Conservation (phyloP, 2,888 invertebrate species). For the Drosophila antonietae region DNA sequence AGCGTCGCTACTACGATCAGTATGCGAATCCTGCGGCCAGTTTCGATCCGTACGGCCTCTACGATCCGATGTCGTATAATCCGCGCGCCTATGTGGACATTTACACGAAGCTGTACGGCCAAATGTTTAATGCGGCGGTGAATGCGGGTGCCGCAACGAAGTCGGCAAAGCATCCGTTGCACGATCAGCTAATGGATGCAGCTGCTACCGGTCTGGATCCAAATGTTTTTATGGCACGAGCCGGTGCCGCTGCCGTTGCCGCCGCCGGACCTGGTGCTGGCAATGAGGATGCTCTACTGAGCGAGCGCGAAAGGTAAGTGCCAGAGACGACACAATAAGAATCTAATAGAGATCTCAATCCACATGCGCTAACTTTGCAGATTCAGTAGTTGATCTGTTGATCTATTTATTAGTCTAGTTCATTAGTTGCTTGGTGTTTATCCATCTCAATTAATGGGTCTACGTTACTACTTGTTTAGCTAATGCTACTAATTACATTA, state of each 20-base stretch:
- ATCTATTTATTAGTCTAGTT: neutral
- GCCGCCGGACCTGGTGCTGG: constrained; percentile 4
- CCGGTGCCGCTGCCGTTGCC: constrained; percentile 9
- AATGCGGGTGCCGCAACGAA: constrained; percentile 36
- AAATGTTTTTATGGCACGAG: constrained; percentile 14
- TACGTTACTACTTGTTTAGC: neutral
- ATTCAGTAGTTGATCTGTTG: constrained; percentile 17
- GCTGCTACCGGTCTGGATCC: constrained; percentile 14
- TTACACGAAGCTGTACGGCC: constrained; percentile 68
- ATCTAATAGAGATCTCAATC: neutral
- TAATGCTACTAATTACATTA: constrained; percentile 4
- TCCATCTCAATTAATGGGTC: neutral
- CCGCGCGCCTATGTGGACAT: constrained; percentile 66
- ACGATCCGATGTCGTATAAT: constrained; percentile 65
- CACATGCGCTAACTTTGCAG: constrained; percentile 24
- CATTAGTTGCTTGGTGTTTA: neutral
- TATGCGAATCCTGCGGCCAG: constrained; percentile 33
- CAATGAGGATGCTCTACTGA: constrained; percentile 56
- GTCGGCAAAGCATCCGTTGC: constrained; percentile 7
- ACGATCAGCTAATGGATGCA: constrained; percentile 2
- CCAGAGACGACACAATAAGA: neutral
- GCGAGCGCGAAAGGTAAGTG: constrained; percentile 67
- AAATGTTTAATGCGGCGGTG: constrained; percentile 64
- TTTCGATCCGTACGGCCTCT: constrained; percentile 64
- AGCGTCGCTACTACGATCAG: constrained; percentile 55